phyloP scores from a whole-genome alignment of 2,888 invertebrate species.

The Caenorhabditis sulstoni region DNA sequence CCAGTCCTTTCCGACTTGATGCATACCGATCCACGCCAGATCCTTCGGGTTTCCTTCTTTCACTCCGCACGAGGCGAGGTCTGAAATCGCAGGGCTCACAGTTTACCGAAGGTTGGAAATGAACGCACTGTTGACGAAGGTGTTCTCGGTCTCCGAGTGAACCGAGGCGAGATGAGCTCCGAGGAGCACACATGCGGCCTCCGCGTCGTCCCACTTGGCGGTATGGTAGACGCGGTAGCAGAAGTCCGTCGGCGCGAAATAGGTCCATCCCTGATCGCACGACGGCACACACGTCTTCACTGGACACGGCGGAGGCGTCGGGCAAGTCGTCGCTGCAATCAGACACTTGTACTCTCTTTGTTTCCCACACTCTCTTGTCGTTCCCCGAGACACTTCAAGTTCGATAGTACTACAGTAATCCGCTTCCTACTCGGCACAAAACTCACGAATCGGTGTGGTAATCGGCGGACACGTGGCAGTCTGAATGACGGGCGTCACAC shows the following conservation, averaged over 20 bases:
- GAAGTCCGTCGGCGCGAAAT: conserved; percentile 51
- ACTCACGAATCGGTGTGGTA: conserved; percentile 58
- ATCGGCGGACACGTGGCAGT: conserved; percentile 56
- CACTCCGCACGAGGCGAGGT: conserved; percentile 50
- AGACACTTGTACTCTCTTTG: too few relatives aligned
- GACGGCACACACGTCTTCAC: conserved; percentile 52
- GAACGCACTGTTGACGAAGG: conserved; percentile 56
- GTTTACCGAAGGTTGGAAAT: too few relatives aligned
- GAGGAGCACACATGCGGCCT: conserved; percentile 51
- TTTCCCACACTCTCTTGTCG: too few relatives aligned
- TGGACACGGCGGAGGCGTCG: conserved; percentile 52
- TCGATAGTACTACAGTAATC: too few relatives aligned
- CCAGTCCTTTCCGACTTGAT: conserved; percentile 49
- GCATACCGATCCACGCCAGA: conserved; percentile 60
- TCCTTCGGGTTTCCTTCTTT: conserved; percentile 61
- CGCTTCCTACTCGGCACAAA: background rate
- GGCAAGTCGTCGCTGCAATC: conserved; percentile 51
- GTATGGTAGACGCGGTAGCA: conserved; percentile 55
- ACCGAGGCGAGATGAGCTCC: conserved; percentile 49
- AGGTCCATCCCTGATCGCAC: conserved; percentile 61
- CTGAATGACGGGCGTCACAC: conserved; percentile 49
- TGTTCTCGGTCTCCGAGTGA: conserved; percentile 54
- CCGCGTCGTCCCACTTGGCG: conserved; percentile 57
- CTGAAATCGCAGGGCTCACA: conserved; percentile 34
- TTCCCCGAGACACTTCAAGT: too few relatives aligned